Evolutionary conservation across 2,797 vertebrate species (phyloP), one percentile per base, ranked within the genome.

Genomic region (Gallinago nigripennis): DNA sequence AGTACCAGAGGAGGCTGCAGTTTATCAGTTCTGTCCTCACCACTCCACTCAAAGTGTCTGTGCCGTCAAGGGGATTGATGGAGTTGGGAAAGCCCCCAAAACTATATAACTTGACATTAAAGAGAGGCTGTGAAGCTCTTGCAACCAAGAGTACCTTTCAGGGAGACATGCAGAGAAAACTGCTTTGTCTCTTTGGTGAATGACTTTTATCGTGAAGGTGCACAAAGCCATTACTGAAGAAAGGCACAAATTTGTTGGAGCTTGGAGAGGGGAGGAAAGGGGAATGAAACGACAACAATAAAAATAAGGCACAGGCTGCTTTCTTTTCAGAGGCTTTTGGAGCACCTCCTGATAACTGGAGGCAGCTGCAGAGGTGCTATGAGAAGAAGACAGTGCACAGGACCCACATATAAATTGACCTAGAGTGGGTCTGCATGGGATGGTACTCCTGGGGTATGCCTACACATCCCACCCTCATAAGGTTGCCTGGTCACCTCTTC

Each of bases 21-120:
- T 75, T 66, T 93, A 89, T 82, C 75, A 91, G 35, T 63, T 56
- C 33, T 77, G 79, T 96, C 87, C 80, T 93, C 85, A 95, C 72
- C 51, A 72, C 92, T 96, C 91, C 73, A 68, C 78, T 90, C 87
- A 84, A 96, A 95, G 77, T 92, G 61, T 96, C 68, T 88, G 18
- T 37, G 63, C 61, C 19, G 4, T 91, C 91, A 54, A 7, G 66
- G 83, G 78, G 70, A 92, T 93, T 95, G 69, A 96, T 71, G 57
- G 82, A 92, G 23, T 71, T 76, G 75, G 66, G 37, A 92, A 97
- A 92, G 41, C 76, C 77, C 90, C 83, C 71, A 73, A 78, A 96
- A 94, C 60, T 82, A 80, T 61, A 95, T 64, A 96, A 82, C 54
- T 96, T 95, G 60, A 83, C 75, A 95, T 95, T 88, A 95, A 93